Evolutionary conservation across 2,888 invertebrate genomes (phyloP).

Genomic region (Chloromyia formosa): DNA sequence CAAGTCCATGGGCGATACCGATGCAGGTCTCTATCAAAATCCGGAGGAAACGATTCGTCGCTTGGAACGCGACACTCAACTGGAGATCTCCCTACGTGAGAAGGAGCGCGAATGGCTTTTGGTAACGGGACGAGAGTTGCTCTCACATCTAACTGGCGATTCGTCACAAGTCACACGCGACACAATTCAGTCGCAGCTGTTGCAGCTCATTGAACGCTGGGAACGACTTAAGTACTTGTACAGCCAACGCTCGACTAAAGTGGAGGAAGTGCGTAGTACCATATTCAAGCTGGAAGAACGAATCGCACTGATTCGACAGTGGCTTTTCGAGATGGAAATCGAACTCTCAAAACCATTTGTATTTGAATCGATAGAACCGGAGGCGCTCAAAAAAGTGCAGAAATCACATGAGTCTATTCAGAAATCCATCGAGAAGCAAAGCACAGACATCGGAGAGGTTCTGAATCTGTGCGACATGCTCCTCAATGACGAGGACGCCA

Average conservation of each 20-base stretch:
- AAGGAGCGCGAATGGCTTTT: conserved; percentile 82
- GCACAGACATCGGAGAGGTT: conserved; percentile 79
- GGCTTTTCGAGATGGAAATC: conserved; percentile 77
- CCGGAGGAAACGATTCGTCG: conserved; percentile 78
- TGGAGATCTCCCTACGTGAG: conserved; percentile 79
- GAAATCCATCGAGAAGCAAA: conserved; percentile 78
- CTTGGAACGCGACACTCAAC: conserved; percentile 77
- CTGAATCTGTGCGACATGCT: conserved; percentile 81
- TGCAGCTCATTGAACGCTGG: conserved; percentile 75
- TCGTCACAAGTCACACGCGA: conserved; percentile 70
- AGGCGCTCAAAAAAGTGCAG: conserved; percentile 74
- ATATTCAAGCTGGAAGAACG: conserved; percentile 76
- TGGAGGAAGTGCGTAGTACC: conserved; percentile 76
- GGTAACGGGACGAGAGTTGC: conserved; percentile 72
- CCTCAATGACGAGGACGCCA: conserved; percentile 76
- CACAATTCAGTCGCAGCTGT: conserved; percentile 67
- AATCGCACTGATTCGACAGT: conserved; percentile 75
- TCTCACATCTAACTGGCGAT: conserved; percentile 70
- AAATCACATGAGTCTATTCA: conserved; percentile 78
- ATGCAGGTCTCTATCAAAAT: conserved; percentile 68
- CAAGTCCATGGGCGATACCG: conserved; percentile 70
- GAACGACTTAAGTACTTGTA: conserved; percentile 72
- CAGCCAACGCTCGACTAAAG: conserved; percentile 74
- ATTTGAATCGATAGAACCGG: conserved; percentile 73
- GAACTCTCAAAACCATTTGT: conserved; percentile 74